Conservation (phyloP, 2,113 vertebrate genomes). For the Podarcis cretensis region DNA sequence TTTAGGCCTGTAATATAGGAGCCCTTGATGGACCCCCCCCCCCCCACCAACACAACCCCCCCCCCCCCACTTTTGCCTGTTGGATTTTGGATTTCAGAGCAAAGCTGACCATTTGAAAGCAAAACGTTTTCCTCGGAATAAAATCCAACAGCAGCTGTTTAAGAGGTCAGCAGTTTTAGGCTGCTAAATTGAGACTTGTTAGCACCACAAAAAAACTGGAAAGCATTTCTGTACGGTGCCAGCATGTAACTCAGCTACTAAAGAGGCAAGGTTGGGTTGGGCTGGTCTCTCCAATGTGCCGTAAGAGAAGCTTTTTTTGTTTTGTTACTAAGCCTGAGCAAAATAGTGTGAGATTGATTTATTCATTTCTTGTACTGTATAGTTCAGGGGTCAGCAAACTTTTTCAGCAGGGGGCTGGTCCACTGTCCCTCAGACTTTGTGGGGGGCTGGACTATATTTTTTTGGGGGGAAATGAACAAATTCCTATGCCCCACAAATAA, state of each 20-base stretch:
- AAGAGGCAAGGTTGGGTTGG: neutral
- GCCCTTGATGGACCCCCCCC: neutral
- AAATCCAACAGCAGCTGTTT: constrained; percentile 7
- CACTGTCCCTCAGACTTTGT: too few species aligned
- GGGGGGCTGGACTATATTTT: too few species aligned
- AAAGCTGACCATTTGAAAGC: constrained; percentile 1
- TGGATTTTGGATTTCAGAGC: neutral
- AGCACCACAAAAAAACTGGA: neutral
- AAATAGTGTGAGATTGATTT: neutral
- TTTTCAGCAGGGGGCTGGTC: too few species aligned
- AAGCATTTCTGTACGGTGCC: constrained; percentile 4
- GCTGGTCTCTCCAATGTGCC: neutral
- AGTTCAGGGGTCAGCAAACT: too few species aligned
- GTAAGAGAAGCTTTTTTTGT: neutral
- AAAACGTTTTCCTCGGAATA: neutral
- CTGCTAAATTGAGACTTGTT: constrained; percentile 20
- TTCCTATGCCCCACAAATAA: too few species aligned
- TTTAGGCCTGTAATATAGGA: neutral
- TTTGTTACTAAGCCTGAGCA: neutral
- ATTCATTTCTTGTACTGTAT: neutral
- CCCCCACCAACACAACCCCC: neutral
- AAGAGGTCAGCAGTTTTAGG: constrained; percentile 11
- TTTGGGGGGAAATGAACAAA: too few species aligned
- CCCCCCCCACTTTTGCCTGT: neutral
- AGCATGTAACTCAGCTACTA: constrained; percentile 4